Base-by-base conservation (phyloP, 2,113 vertebrate genomes). In the Centropus bengalensis region DNA sequence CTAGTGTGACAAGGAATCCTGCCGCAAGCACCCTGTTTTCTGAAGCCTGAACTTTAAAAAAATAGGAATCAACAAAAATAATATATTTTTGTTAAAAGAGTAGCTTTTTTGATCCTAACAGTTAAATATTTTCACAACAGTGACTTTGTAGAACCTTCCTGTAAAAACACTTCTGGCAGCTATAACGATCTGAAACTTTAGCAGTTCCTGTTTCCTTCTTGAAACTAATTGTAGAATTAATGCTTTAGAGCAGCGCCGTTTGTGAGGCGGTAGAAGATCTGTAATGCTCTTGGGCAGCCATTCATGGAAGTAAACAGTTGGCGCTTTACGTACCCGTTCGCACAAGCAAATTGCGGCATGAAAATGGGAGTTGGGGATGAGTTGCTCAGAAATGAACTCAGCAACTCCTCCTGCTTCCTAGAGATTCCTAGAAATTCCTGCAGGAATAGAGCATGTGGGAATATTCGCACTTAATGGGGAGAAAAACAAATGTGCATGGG, bases 171-270 rank as follows among this genome's bases (percentile, higher is more conserved):
- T 96, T 92, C 54, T 94, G 93, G 67, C 94, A 96, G 83, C 62
- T 94, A 15, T 94, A 95, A 95, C n/a, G 81, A 83, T 93, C 49
- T 95, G 93, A 97, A 97, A 96, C 86, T 97, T 97, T 63, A 95
- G 88, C 70, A 91, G 86, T 89, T 95, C 86, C 86, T 89, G 86
- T 88, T 96, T 97, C 93, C 95, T 96, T 97, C 97, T 93, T 82
- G 90, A 95, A 97, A 88, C 96, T 86, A 93, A 91, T 91, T 91
- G 94, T 94, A 93, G 86, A 96, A 95, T 88, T 85, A 77, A 54
- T 94, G 87, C 79, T 94, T 63, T 40, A 82, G 76, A 89, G 84
- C 76, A 63, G 75, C 2, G 8, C 28, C 22, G 66, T 66, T 62
- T 92, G 88, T 78, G 87, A 67, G 86, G 33, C 13, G 70, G 59